Conservation (phyloP, 1,140 invertebrate species). For the Philopotamus ludificatus region DNA sequence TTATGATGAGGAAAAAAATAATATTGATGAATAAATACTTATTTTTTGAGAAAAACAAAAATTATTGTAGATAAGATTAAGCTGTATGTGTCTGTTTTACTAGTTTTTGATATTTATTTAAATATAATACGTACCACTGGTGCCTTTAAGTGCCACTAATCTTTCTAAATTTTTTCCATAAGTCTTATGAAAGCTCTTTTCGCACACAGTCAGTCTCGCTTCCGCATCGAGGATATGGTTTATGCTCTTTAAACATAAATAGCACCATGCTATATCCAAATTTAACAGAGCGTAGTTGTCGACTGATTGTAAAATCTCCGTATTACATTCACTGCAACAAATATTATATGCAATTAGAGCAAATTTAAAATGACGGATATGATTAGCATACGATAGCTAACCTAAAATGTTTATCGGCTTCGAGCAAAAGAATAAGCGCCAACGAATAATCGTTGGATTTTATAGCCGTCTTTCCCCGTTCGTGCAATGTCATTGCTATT, state of each 20-base stretch:
- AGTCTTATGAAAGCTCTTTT: constrained; percentile 63
- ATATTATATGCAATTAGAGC: constrained; percentile 6
- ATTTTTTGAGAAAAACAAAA: neutral
- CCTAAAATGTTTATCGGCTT: constrained; percentile 74
- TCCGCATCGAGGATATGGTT: constrained; percentile 71
- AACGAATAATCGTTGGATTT: constrained; percentile 65
- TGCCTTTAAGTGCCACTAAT: constrained; percentile 68
- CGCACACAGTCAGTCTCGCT: constrained; percentile 62
- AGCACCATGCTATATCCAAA: constrained; percentile 84
- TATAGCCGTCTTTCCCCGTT: constrained; percentile 69
- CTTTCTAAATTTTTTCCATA: constrained; percentile 73
- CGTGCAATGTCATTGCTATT: constrained; percentile 73
- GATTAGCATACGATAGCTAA: constrained; percentile 40
- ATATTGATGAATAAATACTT: constrained; percentile 6
- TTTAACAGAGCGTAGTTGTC: constrained; percentile 80
- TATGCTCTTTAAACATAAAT: constrained; percentile 70
- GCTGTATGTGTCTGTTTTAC: neutral
- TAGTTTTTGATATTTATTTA: constrained; percentile 21
- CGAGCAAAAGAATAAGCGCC: constrained; percentile 70
- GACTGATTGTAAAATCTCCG: constrained; percentile 66
- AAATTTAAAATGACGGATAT: neutral
- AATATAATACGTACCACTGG: constrained; percentile 49
- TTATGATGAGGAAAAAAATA: too few relatives aligned
- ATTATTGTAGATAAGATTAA: neutral
- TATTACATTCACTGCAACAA: constrained; percentile 62